Evolutionary conservation across 2,797 vertebrate species (phyloP).

Genomic region (Lepidocolaptes lacrymiger): DNA sequence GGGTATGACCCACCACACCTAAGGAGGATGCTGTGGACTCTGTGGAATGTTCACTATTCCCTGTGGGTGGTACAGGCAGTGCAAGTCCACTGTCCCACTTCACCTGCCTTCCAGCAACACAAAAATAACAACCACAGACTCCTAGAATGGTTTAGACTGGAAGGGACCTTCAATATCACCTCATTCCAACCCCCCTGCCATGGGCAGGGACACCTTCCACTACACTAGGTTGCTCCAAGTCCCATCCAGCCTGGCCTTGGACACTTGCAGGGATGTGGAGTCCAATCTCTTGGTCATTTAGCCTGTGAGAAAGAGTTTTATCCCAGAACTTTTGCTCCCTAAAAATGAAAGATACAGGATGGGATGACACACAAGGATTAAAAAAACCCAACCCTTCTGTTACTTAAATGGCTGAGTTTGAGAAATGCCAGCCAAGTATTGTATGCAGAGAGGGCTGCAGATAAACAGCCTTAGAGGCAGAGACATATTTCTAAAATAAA

Average conservation of each 20-base stretch:
- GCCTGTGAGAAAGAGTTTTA: neutral
- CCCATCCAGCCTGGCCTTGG: neutral
- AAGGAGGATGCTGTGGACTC: neutral
- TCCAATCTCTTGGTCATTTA: neutral
- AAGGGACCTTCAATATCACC: neutral
- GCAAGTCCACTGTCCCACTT: neutral
- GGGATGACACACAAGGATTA: neutral
- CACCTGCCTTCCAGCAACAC: neutral
- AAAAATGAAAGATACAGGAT: neutral
- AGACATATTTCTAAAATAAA: neutral
- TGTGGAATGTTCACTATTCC: neutral
- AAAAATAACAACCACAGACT: neutral
- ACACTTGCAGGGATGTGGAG: neutral
- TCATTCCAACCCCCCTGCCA: neutral
- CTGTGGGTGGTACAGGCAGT: neutral
- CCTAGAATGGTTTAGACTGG: neutral
- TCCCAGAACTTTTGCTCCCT: neutral
- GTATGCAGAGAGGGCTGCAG: neutral
- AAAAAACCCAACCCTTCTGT: neutral
- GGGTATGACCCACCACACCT: rapidly evolving
- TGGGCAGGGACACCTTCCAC: neutral
- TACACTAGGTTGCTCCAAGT: neutral
- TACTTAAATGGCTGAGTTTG: neutral
- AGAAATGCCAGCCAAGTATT: constrained; percentile 39
- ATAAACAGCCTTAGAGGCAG: neutral